Base-by-base conservation (phyloP, 2,113 vertebrate species). In the Platysternon megacephalum region DNA sequence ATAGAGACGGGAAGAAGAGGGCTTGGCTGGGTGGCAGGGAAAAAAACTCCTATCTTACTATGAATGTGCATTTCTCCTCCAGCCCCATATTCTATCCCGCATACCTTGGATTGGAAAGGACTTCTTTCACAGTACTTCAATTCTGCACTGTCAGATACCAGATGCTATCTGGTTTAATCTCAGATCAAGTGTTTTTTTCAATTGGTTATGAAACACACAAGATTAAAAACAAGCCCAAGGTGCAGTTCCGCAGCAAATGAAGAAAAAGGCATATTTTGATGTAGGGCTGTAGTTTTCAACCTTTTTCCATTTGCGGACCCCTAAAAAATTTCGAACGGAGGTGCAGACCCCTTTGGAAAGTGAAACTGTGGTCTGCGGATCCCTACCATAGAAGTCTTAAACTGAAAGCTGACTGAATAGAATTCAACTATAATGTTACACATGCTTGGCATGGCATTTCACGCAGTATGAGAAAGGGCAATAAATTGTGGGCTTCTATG, bases 141-240 rank as follows among this genome's bases (percentile, higher is more conserved):
- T 72, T 82, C 11, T 79, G 48, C 48, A 76, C 3, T 32, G 82
- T 24, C 82, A 78, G 90, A 74, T 26, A 91, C 4, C 48, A 93
- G 79, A 93, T 32, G 86, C 6, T 56, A 19, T 4, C 17, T 17
- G 29, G 82, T 92, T 94, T 91, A 94, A 95, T 89, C 61, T 89
- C 13, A 13, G 14, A 87, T 35, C 21, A 80, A 29, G 6, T 46
- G 74, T 42, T 42, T 80, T 49, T 87, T 65, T 5, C 61, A 84
- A n/a, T 84, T 95, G 79, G 55, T 80, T 89, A 92, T 22, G 49
- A 95, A 97, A 92, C 35, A 82, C 2, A 68, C 1, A 82, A 72
- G 88, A 94, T 79, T n/a, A 91, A 94, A 95, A 95, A 39, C 72
- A 49, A 5, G 9, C 86, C 72, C 78, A 93, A 94, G 83, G 87